Evolutionary conservation across 2,797 vertebrate genomes (phyloP).

Genomic region (Geotrypetes seraphini): DNA sequence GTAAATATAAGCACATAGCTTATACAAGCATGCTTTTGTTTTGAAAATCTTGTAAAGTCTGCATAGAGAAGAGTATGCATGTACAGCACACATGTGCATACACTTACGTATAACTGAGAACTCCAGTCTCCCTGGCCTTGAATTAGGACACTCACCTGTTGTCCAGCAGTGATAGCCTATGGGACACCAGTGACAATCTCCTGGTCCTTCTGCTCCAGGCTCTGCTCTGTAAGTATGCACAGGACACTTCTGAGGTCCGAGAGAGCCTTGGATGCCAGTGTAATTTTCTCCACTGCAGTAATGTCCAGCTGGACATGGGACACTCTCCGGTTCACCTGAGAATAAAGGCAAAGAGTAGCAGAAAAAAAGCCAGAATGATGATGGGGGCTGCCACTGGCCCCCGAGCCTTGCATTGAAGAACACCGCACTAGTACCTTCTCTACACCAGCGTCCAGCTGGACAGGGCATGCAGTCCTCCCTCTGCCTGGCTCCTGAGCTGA

Average conservation of each 20-base stretch:
- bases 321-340: slow-evolving; percentile 56
- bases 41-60: too few species aligned
- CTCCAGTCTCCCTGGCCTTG: too few species aligned
- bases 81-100: too few species aligned
- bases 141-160: slow-evolving; percentile 50
- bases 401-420: too few species aligned
- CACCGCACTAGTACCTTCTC: slow-evolving; percentile 74
- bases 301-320: slow-evolving; percentile 65
- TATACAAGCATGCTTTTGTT: too few species aligned
- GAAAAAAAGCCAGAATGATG: too few species aligned
- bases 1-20: too few species aligned
- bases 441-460: slow-evolving; percentile 72
- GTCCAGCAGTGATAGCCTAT: slow-evolving; percentile 64
- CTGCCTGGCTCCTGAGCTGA: slow-evolving; percentile 50
- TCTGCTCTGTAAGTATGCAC: slow-evolving; percentile 56
- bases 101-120: too few species aligned
- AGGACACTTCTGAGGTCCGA: slow-evolving; percentile 65
- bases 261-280: slow-evolving; percentile 23
- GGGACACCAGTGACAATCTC: slow-evolving; percentile 69
- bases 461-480: slow-evolving; percentile 70
- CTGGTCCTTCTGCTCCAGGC: slow-evolving; percentile 57
- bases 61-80: too few species aligned
- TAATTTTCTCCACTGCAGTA: slow-evolving; percentile 66
- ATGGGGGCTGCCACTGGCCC: too few species aligned
- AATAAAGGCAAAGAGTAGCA: too few species aligned